A percentile compares a stretch with the other conserved stretches of the same genome.
phyloP scores from a whole-genome alignment of 2,797 vertebrate genomes.

The Podarcis siculus region DNA sequence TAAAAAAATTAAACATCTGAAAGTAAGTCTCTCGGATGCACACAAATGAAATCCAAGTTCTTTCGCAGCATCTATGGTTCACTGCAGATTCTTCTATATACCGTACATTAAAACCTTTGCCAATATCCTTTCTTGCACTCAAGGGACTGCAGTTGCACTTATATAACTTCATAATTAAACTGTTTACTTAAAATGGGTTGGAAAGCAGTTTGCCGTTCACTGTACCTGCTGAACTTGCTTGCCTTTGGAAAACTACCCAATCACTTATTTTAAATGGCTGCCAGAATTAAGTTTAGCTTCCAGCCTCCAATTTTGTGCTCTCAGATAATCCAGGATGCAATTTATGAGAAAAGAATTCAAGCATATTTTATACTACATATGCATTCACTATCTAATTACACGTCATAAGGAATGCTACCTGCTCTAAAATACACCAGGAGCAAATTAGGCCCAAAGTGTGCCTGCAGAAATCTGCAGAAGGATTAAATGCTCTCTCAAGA shows the following conservation, averaged over 20 bases:
- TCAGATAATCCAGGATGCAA: constrained; percentile 19
- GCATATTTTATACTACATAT: not conserved
- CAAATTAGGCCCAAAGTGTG: constrained; percentile 42
- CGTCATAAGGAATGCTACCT: constrained; percentile 19
- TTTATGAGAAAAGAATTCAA: not conserved
- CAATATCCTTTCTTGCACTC: constrained; percentile 18
- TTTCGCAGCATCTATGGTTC: not conserved
- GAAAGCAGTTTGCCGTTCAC: constrained; percentile 1
- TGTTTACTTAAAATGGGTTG: constrained; percentile 13
- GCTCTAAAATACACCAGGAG: constrained; percentile 2
- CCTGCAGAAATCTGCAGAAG: constrained; percentile 22
- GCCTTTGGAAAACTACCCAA: not conserved
- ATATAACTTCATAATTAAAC: constrained; percentile 33
- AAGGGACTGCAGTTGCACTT: not conserved
- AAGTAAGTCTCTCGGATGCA: not conserved
- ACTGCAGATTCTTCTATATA: not conserved
- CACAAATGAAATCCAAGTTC: not conserved
- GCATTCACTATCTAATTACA: constrained; percentile 38
- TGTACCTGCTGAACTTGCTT: not conserved
- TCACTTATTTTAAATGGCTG: constrained; percentile 19
- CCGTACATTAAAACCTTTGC: constrained; percentile 10
- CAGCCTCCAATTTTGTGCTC: constrained; percentile 17
- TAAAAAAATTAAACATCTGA: not conserved
- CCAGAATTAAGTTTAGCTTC: not conserved
- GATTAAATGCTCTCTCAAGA: constrained; percentile 31